These are phyloP conservation scores for Hipposideros larvatus DNA, from an alignment of 2,797 vertebrate genomes.

Conservation along the genomic window DNA sequence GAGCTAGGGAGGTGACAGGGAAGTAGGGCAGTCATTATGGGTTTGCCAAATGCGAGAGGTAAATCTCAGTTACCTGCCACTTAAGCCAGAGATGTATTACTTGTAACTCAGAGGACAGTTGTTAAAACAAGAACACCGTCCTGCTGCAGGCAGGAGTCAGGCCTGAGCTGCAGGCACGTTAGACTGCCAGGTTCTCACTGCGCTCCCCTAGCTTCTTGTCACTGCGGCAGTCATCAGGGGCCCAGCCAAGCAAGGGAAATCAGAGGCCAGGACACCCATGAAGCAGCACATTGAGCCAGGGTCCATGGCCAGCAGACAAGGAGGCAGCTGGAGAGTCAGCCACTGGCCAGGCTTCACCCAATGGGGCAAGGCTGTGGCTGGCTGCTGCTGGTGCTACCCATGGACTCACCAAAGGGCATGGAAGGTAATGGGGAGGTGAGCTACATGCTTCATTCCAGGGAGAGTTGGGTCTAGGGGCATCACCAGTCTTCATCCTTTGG, in stretches of 20 bases:
- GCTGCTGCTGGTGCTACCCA: not conserved
- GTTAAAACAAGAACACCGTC: not conserved
- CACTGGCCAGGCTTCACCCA: not conserved
- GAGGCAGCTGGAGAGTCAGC: not conserved
- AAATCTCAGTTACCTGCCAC: conserved; percentile 31
- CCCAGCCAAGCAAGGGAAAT: not conserved
- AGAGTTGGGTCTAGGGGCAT: not conserved
- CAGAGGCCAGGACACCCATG: not conserved
- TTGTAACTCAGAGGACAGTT: not conserved
- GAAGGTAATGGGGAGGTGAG: not conserved
- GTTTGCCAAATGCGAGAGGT: conserved; percentile 21
- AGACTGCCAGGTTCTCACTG: not conserved
- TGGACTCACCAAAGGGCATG: not conserved
- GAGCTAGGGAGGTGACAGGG: not conserved
- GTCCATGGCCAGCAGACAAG: not conserved
- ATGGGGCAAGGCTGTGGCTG: not conserved
- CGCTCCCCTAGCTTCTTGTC: not conserved
- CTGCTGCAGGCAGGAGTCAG: not conserved
- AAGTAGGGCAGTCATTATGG: not conserved
- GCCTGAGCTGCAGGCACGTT: not conserved
- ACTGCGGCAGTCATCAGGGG: not conserved
- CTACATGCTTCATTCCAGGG: not conserved
- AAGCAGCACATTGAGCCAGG: not conserved
- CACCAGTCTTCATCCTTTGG: not conserved
- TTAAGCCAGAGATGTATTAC: conserved; percentile 53